Conservation (phyloP, 2,888 invertebrate species). For the Tubulanus polymorphus region DNA sequence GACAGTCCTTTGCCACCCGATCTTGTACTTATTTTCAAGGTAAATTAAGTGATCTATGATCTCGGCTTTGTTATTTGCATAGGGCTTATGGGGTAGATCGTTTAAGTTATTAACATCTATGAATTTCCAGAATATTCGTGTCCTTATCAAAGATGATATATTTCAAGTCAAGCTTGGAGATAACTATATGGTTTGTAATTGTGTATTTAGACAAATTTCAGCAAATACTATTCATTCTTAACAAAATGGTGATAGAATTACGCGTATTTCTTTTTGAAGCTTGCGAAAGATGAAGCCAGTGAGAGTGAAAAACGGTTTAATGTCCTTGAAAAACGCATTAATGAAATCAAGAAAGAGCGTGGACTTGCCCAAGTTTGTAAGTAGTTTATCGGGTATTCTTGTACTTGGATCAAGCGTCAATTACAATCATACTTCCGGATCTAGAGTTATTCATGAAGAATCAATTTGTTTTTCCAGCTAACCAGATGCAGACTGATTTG, state of each 20-base stretch:
- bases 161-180: constrained; percentile 95
- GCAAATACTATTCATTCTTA: neutral
- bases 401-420: too few relatives aligned
- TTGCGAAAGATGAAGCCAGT: constrained; percentile 90
- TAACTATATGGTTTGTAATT: constrained; percentile 73
- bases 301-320: constrained; percentile 77
- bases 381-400: constrained; percentile 72
- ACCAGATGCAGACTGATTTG: constrained; percentile 70
- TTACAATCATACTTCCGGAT: too few relatives aligned
- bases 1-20: constrained; percentile 80
- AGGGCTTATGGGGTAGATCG: neutral
- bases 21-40: constrained; percentile 75
- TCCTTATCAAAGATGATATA: constrained; percentile 96
- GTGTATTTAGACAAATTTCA: too few relatives aligned
- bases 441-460: too few relatives aligned
- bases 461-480: constrained; percentile 33
- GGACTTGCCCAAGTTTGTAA: too few relatives aligned
- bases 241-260: neutral
- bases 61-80: neutral
- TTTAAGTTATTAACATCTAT: neutral
- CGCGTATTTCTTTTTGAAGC: constrained; percentile 29
- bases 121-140: constrained; percentile 66
- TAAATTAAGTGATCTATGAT: constrained; percentile 16
- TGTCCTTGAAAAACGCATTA: constrained; percentile 74
- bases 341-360: constrained; percentile 76